Conservation (phyloP, 2,888 invertebrate genomes). For the Dendrolimus pini region DNA sequence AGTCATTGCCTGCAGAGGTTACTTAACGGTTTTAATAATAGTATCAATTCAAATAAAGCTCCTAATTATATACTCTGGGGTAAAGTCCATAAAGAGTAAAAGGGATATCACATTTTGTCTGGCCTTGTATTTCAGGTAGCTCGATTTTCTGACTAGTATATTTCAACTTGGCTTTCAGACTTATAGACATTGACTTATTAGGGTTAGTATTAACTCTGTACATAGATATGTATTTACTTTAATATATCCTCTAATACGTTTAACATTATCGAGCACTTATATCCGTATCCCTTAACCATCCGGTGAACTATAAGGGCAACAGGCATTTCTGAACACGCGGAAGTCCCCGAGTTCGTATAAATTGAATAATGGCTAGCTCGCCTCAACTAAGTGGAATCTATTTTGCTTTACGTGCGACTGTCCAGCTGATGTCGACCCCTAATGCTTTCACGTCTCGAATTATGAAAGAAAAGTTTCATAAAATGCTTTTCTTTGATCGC, state of each 20-base stretch:
- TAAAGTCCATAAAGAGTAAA: neutral
- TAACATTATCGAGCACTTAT: neutral
- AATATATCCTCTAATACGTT: too few relatives aligned
- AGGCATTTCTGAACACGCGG: constrained; percentile 35
- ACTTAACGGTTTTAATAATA: neutral
- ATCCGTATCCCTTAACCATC: neutral
- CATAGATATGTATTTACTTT: too few relatives aligned
- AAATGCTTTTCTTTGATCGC: neutral
- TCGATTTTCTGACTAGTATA: neutral
- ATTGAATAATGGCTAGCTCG: constrained; percentile 65
- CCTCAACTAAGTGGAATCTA: constrained; percentile 60
- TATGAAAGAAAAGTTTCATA: constrained; percentile 18
- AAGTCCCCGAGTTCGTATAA: constrained; percentile 32
- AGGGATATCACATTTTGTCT: neutral
- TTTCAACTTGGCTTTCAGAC: too few relatives aligned
- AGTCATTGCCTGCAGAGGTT: neutral
- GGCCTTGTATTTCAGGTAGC: neutral
- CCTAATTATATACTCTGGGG: neutral
- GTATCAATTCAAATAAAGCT: neutral
- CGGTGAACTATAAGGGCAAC: neutral
- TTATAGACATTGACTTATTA: too few relatives aligned
- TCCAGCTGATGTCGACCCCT: constrained; percentile 9
- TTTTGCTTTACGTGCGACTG: constrained; percentile 50
- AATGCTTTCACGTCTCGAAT: constrained; percentile 25
- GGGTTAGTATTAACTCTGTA: too few relatives aligned